A percentile compares a stretch with the other conserved stretches of the same genome.
Conservation (phyloP, 1,140 invertebrate species). For the Pteromalus puparum region DNA sequence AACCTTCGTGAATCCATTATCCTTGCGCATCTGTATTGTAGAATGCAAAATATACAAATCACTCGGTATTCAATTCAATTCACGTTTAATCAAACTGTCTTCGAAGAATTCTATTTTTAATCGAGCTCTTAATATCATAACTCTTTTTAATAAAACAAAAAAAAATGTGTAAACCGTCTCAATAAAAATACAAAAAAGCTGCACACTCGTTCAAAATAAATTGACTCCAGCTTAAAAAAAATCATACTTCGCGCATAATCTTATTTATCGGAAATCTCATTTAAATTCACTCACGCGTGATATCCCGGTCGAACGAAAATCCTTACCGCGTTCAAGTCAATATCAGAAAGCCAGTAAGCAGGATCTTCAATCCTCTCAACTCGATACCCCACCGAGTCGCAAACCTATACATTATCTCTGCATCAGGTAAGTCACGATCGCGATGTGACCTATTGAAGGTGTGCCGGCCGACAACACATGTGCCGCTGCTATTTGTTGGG, state of each 20-base stretch:
- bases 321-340: background rate
- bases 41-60: background rate
- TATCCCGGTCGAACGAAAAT: background rate
- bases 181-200: no score
- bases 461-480: background rate
- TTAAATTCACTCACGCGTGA: no score
- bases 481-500: constrained; percentile 17
- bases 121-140: no score
- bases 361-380: background rate
- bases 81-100: no score
- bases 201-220: no score
- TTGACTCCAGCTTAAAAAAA: background rate
- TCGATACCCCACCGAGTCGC: background rate
- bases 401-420: background rate
- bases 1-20: no score
- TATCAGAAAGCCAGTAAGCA: background rate
- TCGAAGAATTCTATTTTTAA: no score
- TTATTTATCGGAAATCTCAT: no score
- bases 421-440: constrained; percentile 3
- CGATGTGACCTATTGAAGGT: background rate
- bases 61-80: no score
- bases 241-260: background rate
- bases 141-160: no score
- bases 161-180: no score
- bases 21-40: no score